Base-by-base conservation (phyloP, 1,140 invertebrate genomes). In the Mylabris phalerata region DNA sequence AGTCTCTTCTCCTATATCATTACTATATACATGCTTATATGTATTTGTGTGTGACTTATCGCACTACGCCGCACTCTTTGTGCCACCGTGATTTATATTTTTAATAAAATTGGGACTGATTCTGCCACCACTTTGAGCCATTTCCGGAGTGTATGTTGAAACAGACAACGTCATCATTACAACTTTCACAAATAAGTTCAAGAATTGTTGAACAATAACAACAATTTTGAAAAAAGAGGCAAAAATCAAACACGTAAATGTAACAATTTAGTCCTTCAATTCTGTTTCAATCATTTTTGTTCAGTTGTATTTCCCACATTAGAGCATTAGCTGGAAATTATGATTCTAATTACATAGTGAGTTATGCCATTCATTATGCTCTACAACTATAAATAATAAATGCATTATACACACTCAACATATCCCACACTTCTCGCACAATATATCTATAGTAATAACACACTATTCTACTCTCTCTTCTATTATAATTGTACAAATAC, bases 341-440 rank as follows among this genome's bases (percentile, higher is more conserved):
- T 71, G 70, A 72, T 63, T 70, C 70, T 72, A 72, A 72, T 72
- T 72, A 72, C 65, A 65, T 62, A 48, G 66, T 71, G 70, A 72
- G 67, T 72, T 71, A 71, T 72, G 69, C 68, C 70, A 70, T 72
- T 71, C 70, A 70, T 72, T 72, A 72, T 59, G 54, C 50, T 39
- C 41, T 32, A 32, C 62, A 56, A 48, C 61, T 55, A 72, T 72
- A 71, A 72, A 72, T 72, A 72, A 72, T 72, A 69, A 69, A 68
- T 61, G 62, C 69, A 70, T 70, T 71, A 71, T 67, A 65, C 58
- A 32, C 32, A 32, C 32, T 32, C 32, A 32, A 32, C 32, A 32
- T 32, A 32, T 32, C 32, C 32, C 32, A 32, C 32, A 32, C 32
- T 32, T 32, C 32, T 32, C 32, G 4, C 32, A 32, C 32, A 32